Conservation (phyloP, 30 jellyfish, hydroid and myxozoan genomes). For the Phacellophora camtschatica region DNA sequence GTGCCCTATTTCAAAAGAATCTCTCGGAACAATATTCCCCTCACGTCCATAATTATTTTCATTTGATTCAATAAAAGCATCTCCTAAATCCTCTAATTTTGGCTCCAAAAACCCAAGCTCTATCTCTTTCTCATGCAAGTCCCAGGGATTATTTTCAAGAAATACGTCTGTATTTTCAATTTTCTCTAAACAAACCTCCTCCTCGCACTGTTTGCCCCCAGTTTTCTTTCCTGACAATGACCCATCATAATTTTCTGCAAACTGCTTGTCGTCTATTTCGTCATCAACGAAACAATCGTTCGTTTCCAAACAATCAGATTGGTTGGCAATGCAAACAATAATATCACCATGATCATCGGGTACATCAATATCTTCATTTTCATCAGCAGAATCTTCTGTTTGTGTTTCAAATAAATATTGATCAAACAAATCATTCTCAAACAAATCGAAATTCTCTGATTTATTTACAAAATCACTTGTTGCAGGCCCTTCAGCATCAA, state of each 20-base stretch:
- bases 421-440: background rate
- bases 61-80: background rate
- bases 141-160: too few species aligned
- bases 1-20: too few species aligned
- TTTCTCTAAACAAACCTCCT: too few species aligned
- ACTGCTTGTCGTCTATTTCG: too few species aligned
- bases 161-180: too few species aligned
- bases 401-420: background rate
- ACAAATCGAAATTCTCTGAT: background rate
- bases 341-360: too few species aligned
- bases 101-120: conserved; percentile 10
- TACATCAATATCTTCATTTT: background rate
- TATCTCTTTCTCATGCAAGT: background rate
- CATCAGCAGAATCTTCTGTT: background rate
- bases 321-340: too few species aligned
- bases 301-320: too few species aligned
- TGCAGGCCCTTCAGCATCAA: background rate
- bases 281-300: too few species aligned
- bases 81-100: background rate
- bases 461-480: background rate
- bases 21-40: background rate
- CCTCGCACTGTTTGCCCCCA: too few species aligned
- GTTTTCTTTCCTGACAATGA: too few species aligned
- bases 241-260: too few species aligned
- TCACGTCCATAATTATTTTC: background rate